Conservation (phyloP, 2,797 vertebrate genomes). For the Lithobates pipiens region DNA sequence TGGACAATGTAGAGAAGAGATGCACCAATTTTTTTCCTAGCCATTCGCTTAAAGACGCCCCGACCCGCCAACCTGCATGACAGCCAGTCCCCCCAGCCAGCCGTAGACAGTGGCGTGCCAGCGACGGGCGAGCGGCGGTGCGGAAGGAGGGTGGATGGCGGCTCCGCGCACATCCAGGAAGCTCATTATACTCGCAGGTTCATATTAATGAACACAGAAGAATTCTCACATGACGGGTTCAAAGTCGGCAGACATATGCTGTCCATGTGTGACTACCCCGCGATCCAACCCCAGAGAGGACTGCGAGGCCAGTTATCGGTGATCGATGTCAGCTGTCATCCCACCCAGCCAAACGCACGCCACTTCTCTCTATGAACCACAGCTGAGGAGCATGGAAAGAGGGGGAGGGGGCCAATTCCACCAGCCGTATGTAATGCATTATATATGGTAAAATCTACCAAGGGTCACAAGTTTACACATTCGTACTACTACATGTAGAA, state of each 20-base stretch:
- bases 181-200: slow-evolving; percentile 62
- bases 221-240: slow-evolving; percentile 67
- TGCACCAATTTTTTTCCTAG: too few relatives aligned
- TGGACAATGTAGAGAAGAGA: too few relatives aligned
- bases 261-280: slow-evolving; percentile 76
- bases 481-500: slow-evolving; percentile 23
- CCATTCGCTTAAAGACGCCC: too few relatives aligned
- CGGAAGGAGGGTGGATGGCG: too few relatives aligned
- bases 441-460: slow-evolving; percentile 65
- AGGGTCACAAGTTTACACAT: slow-evolving; percentile 69
- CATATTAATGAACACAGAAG: slow-evolving; percentile 66
- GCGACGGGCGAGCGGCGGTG: too few relatives aligned
- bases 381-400: slow-evolving; percentile 42
- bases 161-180: slow-evolving; percentile 52
- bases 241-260: slow-evolving; percentile 76
- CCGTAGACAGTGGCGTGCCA: too few relatives aligned
- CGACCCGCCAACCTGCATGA: too few relatives aligned
- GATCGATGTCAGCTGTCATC: slow-evolving; percentile 72
- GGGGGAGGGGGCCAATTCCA: slow-evolving; percentile 65
- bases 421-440: slow-evolving; percentile 65
- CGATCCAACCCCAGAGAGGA: slow-evolving; percentile 68
- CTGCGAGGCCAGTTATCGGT: slow-evolving; percentile 70
- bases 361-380: slow-evolving; percentile 64
- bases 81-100: too few relatives aligned
- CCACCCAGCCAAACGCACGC: slow-evolving; percentile 63